Conservation (phyloP, 1,140 invertebrate genomes). For the Elysia chlorotica region DNA sequence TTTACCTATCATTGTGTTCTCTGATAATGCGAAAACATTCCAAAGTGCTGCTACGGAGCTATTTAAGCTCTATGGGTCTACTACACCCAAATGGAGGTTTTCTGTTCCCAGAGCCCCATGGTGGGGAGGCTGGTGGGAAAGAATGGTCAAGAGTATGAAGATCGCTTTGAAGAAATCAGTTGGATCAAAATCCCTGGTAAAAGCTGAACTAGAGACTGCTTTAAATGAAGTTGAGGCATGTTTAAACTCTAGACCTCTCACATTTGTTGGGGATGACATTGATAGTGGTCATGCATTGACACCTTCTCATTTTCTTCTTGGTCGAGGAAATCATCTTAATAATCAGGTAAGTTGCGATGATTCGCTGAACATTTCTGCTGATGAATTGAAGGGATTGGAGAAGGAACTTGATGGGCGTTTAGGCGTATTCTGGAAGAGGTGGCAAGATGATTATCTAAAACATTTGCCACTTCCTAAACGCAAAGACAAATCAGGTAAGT, state of each 20-base stretch:
- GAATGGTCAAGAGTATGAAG: background rate
- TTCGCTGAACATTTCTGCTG: background rate
- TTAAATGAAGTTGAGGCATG: background rate
- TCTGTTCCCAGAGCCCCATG: background rate
- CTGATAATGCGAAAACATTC: slow-evolving; percentile 7
- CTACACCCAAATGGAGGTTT: background rate
- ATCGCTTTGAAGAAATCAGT: background rate
- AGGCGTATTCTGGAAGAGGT: background rate
- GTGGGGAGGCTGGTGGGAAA: slow-evolving; percentile 10
- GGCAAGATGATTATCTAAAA: background rate
- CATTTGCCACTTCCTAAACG: background rate
- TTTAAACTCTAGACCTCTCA: background rate
- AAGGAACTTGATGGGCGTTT: too few species aligned
- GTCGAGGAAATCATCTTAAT: background rate
- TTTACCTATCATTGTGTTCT: background rate
- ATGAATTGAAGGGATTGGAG: background rate
- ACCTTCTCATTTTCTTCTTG: background rate
- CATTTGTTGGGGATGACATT: background rate
- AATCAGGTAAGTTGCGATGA: background rate
- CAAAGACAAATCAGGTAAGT: background rate
- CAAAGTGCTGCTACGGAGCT: background rate
- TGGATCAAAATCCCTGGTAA: background rate
- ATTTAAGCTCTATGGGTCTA: background rate
- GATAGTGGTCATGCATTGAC: background rate
- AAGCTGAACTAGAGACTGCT: too few species aligned